phyloP scores from a whole-genome alignment of 37 sponge, comb jelly and placozoan species.

The Haliclona indistincta region DNA sequence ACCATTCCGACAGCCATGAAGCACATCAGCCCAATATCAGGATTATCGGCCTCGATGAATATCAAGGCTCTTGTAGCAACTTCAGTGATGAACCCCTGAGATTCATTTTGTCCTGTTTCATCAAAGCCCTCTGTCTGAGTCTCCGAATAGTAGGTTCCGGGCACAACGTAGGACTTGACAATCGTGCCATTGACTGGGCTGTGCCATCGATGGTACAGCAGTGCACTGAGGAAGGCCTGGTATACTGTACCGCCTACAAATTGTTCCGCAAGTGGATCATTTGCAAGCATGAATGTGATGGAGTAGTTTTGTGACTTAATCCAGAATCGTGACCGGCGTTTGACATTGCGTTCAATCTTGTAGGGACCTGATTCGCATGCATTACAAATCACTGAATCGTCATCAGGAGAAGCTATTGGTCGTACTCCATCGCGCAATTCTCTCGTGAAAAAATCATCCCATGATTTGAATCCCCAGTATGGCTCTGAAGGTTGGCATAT shows the following conservation, averaged over 20 bases:
- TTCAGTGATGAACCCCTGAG: slow-evolving; percentile 36
- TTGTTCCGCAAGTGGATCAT: slow-evolving; percentile 1
- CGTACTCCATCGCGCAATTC: slow-evolving; percentile 37
- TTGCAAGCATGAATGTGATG: slow-evolving; percentile 8
- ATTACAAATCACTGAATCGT: slow-evolving; percentile 27
- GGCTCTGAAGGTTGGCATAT: slow-evolving; percentile 10
- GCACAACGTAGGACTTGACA: slow-evolving; percentile 18
- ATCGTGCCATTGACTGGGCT: slow-evolving; percentile 55
- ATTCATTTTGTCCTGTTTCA: slow-evolving; percentile 7
- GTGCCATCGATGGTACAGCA: slow-evolving; percentile 62
- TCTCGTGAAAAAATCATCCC: slow-evolving; percentile 51
- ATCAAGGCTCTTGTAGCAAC: slow-evolving; percentile 47
- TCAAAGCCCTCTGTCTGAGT: neutral
- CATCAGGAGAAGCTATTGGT: slow-evolving; percentile 34
- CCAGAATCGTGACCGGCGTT: slow-evolving; percentile 24
- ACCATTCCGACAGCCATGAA: slow-evolving; percentile 57
- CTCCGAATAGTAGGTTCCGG: slow-evolving; percentile 41
- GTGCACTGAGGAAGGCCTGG: slow-evolving; percentile 57
- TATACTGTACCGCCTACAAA: slow-evolving; percentile 58
- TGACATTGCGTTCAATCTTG: slow-evolving; percentile 15
- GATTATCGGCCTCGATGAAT: slow-evolving; percentile 50
- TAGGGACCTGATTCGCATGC: slow-evolving; percentile 54
- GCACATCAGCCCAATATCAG: slow-evolving; percentile 44
- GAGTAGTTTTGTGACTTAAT: slow-evolving; percentile 38
- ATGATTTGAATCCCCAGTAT: slow-evolving; percentile 43